phyloP scores from a whole-genome alignment of 2,888 invertebrate species.

The Archips xylosteana region DNA sequence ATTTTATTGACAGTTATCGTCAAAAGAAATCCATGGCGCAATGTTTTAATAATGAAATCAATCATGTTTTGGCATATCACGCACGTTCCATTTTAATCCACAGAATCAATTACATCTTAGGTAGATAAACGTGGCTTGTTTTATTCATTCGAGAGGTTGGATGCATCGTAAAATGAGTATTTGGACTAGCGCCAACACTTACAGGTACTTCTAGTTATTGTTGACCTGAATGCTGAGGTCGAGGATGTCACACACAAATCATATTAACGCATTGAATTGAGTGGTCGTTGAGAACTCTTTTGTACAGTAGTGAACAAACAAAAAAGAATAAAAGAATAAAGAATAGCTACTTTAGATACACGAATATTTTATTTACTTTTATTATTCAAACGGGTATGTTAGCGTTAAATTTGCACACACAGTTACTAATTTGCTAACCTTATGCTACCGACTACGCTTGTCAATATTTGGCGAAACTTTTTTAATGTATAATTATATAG shows the following conservation, averaged over 20 bases:
- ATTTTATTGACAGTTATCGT: slow-evolving; percentile 12
- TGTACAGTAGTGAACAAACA: background rate
- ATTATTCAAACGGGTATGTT: background rate
- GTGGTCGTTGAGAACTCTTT: background rate
- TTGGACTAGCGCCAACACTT: slow-evolving; percentile 10
- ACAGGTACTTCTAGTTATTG: background rate
- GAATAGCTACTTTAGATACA: background rate
- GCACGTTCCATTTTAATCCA: slow-evolving; percentile 13
- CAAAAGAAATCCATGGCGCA: slow-evolving; percentile 6
- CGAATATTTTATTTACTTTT: background rate
- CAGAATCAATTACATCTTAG: slow-evolving; percentile 12
- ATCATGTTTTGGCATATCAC: slow-evolving; percentile 35
- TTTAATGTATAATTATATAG: background rate
- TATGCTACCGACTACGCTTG: background rate
- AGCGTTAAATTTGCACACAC: background rate
- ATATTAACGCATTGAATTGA: background rate
- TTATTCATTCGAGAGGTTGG: slow-evolving; percentile 10
- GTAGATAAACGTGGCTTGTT: slow-evolving; percentile 18
- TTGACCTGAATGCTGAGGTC: background rate
- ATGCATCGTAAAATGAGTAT: slow-evolving; percentile 6
- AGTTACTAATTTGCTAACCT: background rate
- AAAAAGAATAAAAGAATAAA: too few relatives aligned
- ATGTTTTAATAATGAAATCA: slow-evolving; percentile 22
- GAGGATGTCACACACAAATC: background rate
- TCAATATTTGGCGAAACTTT: background rate